phyloP scores from a whole-genome alignment of 2,113 vertebrate species.

The Hippocampus comes region DNA sequence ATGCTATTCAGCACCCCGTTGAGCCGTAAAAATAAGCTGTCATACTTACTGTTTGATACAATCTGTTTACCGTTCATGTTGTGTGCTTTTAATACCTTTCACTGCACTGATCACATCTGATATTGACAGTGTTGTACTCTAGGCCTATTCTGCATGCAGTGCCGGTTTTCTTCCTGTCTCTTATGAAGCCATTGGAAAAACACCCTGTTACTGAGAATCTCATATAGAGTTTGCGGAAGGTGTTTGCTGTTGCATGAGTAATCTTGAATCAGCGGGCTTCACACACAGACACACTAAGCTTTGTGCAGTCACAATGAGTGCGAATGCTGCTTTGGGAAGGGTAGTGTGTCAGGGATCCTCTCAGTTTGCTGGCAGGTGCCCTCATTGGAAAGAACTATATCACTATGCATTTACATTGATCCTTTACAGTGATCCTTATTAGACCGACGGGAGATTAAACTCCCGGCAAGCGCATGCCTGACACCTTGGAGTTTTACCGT shows the following conservation, averaged over 20 bases:
- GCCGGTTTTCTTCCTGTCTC: conserved; percentile 11
- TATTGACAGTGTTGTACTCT: conserved; percentile 57
- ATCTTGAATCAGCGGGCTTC: conserved; percentile 28
- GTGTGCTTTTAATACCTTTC: conserved; percentile 36
- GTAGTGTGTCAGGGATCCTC: conserved; percentile 58
- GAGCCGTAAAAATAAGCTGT: conserved; percentile 10
- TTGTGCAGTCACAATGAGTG: conserved; percentile 25
- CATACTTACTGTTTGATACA: conserved; percentile 33
- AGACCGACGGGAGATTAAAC: conserved; percentile 61
- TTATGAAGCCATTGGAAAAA: conserved; percentile 43
- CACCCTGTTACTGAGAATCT: conserved; percentile 39
- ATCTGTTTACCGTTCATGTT: conserved; percentile 31
- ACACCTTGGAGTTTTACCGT: conserved; percentile 24
- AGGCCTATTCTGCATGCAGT: conserved; percentile 40
- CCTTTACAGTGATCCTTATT: conserved; percentile 74
- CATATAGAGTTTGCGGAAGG: conserved; percentile 43
- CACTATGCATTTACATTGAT: conserved; percentile 72
- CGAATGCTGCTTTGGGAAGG: conserved; percentile 37
- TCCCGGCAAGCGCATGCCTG: conserved; percentile 38
- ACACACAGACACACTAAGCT: conserved; percentile 7
- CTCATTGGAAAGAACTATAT: conserved; percentile 64
- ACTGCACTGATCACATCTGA: conserved; percentile 46
- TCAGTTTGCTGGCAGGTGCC: conserved; percentile 51
- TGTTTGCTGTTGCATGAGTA: conserved; percentile 43
- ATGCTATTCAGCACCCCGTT: background rate